These are phyloP conservation scores for Acrobasis suavella DNA, from an alignment of 2,888 invertebrate genomes.

Conservation along the genomic window DNA sequence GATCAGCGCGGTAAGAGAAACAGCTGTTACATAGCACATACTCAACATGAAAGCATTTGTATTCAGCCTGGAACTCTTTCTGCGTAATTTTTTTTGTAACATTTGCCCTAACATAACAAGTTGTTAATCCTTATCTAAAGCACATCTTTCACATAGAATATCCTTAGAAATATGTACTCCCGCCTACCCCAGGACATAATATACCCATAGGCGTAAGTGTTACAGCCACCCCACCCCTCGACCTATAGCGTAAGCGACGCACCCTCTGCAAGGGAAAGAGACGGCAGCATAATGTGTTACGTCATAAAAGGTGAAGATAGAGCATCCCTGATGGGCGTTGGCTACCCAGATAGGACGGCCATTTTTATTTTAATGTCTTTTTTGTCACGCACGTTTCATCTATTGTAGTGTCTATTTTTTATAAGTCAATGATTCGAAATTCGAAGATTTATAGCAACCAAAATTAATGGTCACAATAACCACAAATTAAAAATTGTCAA, in stretches of 20 bases:
- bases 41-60: too few relatives aligned
- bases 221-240: conserved; percentile 55
- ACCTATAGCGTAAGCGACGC: conserved; percentile 48
- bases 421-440: not conserved
- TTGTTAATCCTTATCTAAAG: too few relatives aligned
- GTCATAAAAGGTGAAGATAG: conserved; percentile 35
- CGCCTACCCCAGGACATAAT: conserved; percentile 16
- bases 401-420: not conserved
- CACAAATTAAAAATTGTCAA: too few relatives aligned
- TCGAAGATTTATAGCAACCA: not conserved
- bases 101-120: not conserved
- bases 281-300: conserved; percentile 49
- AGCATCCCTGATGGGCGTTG: conserved; percentile 25
- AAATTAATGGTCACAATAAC: too few relatives aligned
- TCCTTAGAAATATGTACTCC: conserved; percentile 8
- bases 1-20: too few relatives aligned
- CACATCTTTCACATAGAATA: not conserved
- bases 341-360: conserved; percentile 3
- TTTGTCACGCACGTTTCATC: not conserved
- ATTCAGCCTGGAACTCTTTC: too few relatives aligned
- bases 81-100: not conserved
- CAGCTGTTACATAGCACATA: too few relatives aligned
- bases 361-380: conserved; percentile 18
- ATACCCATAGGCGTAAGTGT: conserved; percentile 65
- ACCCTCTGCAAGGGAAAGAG: conserved; percentile 47